Conservation (phyloP, 1,140 invertebrate genomes). For the Zaprionus ghesquierei region DNA sequence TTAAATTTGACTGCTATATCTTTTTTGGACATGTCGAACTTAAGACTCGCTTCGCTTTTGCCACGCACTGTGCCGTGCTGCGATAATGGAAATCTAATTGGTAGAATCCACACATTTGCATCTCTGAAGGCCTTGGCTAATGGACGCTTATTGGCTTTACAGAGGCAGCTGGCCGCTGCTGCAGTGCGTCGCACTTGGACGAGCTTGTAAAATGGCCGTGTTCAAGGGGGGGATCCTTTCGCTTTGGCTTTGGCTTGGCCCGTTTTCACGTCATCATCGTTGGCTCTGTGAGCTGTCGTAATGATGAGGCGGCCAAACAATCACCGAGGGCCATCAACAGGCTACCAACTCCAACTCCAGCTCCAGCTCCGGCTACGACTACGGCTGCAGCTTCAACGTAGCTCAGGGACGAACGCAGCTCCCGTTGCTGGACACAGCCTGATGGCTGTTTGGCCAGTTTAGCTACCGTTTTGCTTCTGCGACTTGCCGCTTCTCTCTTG, state of each 20-base stretch:
- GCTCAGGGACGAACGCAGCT: not conserved
- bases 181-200: not conserved
- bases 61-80: too few species aligned
- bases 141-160: conserved; percentile 4
- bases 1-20: too few species aligned
- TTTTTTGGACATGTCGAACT: too few species aligned
- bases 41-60: not conserved
- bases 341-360: conserved; percentile 9
- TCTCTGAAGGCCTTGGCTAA: not conserved
- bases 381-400: not conserved
- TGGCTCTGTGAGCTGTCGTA: conserved; percentile 24
- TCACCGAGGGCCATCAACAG: conserved; percentile 55
- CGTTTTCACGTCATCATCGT: conserved; percentile 26
- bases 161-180: not conserved
- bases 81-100: not conserved
- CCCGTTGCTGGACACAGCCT: conserved; percentile 1
- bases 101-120: not conserved
- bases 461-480: not conserved
- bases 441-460: not conserved
- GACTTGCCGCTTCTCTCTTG: not conserved
- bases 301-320: conserved; percentile 59
- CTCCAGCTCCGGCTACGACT: not conserved
- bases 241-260: not conserved
- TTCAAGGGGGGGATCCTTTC: not conserved
- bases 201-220: not conserved